Base-by-base conservation (phyloP, 2,888 invertebrate genomes). In the Leptinotarsa rubiginosa region DNA sequence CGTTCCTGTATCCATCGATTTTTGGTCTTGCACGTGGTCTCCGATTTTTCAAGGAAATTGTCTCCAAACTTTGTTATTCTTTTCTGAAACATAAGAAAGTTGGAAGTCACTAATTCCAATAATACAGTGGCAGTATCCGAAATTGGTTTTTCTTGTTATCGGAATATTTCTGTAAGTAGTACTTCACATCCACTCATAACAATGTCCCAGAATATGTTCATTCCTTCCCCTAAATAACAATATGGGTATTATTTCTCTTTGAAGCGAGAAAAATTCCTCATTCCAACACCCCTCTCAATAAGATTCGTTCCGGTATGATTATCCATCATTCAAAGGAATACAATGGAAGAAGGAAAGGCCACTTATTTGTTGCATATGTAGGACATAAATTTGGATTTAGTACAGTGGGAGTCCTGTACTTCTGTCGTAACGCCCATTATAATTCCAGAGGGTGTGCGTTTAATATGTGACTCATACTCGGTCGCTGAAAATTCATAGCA, bases 261-360 rank as follows among this genome's bases (percentile, higher is more conserved):
- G 31, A 41, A 16, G 62, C 31, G 62, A 41, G 41, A 31, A 62
- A 62, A 62, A 56, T 59, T 69, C 56, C 41, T 41, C 47, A 20
- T 20, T 15, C 41, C 54, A 16, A 31, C 41, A 18, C 41, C 56
- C 56, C 20, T 56, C 20, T 16, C 69, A 41, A 69, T 47, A 41
- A 62, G 62, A 47, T 69, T 69, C 68, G 68, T 56, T 69, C 69
- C 56, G 69, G 56, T 69, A 52, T 69, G 69, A 69, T 69, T 56
- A 59, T 69, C 56, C 68, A 13, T 69, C 69, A 56, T 56, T 69
- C 69, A 54, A 56, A 49, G 22, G 47, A 54, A 54, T 50, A 69
- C 69, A 69, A 69, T 69, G 56, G 69, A 69, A 62, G 10, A 41
- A 25, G 62, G 62, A 62, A 62, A 31, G 56, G 56, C 22, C 69